phyloP scores from a whole-genome alignment of 2,888 invertebrate genomes.

The Criorhina ranunculi region DNA sequence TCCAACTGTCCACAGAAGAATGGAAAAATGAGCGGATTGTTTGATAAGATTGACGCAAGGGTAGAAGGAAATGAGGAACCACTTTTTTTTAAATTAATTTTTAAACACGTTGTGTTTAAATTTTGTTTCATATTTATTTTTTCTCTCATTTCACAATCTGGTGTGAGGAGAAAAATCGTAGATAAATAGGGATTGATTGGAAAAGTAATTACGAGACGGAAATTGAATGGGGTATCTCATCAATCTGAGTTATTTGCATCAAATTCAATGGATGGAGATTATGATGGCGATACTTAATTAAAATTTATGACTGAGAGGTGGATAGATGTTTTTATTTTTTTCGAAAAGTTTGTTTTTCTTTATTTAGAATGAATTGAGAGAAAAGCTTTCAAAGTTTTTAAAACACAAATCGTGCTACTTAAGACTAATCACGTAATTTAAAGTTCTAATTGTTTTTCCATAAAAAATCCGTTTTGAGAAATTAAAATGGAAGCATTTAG shows the following conservation, averaged over 20 bases:
- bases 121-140: slow-evolving; percentile 41
- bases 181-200: slow-evolving; percentile 55
- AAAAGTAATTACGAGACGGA: slow-evolving; percentile 70
- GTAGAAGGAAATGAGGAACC: slow-evolving; percentile 40
- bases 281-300: slow-evolving; percentile 41
- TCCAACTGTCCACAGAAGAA: slow-evolving; percentile 63
- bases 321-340: slow-evolving; percentile 4
- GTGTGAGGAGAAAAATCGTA: slow-evolving; percentile 10
- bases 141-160: background rate
- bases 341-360: background rate
- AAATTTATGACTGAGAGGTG: slow-evolving; percentile 29
- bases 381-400: too few species aligned
- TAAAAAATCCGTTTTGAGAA: too few species aligned
- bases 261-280: slow-evolving; percentile 7
- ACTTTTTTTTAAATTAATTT: slow-evolving; percentile 24
- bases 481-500: too few species aligned
- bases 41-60: slow-evolving; percentile 48
- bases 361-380: too few species aligned
- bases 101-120: slow-evolving; percentile 29
- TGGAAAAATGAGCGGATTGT: slow-evolving; percentile 57
- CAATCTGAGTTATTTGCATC: slow-evolving; percentile 67
- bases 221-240: slow-evolving; percentile 67
- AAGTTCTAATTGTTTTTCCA: too few species aligned
- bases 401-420: too few species aligned
- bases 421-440: too few species aligned